These are phyloP conservation scores for Crotalus helleri DNA, from an alignment of 2,113 vertebrate species.

Conservation along the genomic window DNA sequence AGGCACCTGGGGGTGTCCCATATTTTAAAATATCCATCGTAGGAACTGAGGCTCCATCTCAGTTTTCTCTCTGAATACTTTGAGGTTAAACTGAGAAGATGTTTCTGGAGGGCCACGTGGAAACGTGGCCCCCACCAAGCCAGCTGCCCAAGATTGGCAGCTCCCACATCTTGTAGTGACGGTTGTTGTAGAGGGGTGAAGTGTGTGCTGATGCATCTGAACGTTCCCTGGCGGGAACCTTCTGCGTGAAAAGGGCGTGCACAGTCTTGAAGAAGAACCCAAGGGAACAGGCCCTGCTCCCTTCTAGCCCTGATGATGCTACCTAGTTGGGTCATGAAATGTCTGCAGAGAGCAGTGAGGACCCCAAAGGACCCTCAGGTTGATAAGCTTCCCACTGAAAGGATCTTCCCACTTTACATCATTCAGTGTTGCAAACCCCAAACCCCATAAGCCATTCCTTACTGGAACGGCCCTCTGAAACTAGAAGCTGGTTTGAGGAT, in stretches of 20 bases:
- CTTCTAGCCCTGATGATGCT: too few species aligned
- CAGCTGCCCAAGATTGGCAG: not conserved
- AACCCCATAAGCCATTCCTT: not conserved
- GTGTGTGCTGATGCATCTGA: too few species aligned
- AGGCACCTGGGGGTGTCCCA: not conserved
- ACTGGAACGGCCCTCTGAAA: too few species aligned
- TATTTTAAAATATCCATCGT: not conserved
- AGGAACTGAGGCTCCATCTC: not conserved
- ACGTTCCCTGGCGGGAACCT: too few species aligned
- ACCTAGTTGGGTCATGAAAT: too few species aligned
- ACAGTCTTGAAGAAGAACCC: not conserved
- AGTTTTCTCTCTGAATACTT: not conserved
- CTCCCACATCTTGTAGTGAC: not conserved
- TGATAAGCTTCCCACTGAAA: not conserved
- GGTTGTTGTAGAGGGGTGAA: not conserved
- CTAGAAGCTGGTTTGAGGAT: not conserved
- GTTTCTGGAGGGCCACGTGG: not conserved
- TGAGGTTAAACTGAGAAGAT: not conserved
- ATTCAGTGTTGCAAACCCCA: too few species aligned
- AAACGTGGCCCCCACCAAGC: not conserved
- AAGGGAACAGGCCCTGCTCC: too few species aligned
- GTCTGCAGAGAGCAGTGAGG: too few species aligned
- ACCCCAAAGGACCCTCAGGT: too few species aligned
- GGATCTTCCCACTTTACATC: too few species aligned
- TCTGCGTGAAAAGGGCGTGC: not conserved